Evolutionary conservation across 2,113 vertebrate genomes (phyloP).

Genomic region (Bombycilla garrulus): DNA sequence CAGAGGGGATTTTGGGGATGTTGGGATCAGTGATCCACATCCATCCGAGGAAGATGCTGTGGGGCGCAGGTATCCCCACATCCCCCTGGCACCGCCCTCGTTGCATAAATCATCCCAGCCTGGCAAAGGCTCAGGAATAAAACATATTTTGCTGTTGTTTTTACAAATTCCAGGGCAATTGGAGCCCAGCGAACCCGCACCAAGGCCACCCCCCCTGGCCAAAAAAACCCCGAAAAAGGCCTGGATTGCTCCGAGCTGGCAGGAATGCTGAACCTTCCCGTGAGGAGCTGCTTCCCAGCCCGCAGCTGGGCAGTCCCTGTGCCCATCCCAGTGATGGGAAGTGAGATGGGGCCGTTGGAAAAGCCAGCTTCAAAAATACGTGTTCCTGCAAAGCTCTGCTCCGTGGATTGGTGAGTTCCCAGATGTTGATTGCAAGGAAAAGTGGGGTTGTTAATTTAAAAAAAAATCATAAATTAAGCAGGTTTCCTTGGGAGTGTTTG

Average conservation of each 20-base stretch:
- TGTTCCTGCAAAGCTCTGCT: not conserved
- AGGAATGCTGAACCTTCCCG: not conserved
- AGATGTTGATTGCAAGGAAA: not conserved
- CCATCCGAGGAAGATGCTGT: not conserved
- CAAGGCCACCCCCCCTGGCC: not conserved
- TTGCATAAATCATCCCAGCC: not conserved
- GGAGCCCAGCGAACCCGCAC: not conserved
- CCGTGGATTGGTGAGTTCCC: fast-evolving
- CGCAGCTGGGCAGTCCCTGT: not conserved
- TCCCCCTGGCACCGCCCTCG: fast-evolving
- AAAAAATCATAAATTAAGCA: no score
- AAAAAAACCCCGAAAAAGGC: not conserved
- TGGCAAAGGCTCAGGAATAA: not conserved
- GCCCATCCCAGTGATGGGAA: not conserved
- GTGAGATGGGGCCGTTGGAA: not conserved
- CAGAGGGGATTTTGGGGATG: not conserved
- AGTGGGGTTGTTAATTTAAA: not conserved
- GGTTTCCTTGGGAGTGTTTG: not conserved
- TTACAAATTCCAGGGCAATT: not conserved
- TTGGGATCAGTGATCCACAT: not conserved
- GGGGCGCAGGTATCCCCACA: not conserved
- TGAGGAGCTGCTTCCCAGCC: not conserved
- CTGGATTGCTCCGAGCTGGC: not conserved
- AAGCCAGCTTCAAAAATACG: fast-evolving
- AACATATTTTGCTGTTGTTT: not conserved